phyloP scores from a whole-genome alignment of 2,888 invertebrate species.

The Omphaloscelis lunosa region DNA sequence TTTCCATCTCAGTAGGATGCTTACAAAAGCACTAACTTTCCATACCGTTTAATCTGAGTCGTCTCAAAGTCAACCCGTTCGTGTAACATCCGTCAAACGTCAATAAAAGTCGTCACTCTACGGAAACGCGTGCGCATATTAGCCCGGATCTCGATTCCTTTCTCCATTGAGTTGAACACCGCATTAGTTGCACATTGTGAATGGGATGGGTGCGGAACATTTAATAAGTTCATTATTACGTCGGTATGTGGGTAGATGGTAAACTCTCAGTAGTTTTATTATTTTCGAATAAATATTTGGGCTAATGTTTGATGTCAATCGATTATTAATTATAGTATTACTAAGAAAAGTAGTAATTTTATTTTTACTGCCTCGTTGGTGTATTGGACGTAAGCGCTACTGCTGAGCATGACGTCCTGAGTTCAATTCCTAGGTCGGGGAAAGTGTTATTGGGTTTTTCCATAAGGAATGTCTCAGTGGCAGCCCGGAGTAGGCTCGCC shows the following conservation, averaged over 20 bases:
- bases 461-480: neutral
- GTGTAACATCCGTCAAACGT: neutral
- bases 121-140: constrained; percentile 33
- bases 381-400: neutral
- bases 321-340: constrained; percentile 9
- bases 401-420: neutral
- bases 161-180: constrained; percentile 65
- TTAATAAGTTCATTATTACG: constrained; percentile 56
- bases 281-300: constrained; percentile 13
- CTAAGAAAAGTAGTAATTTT: neutral
- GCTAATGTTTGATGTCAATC: constrained; percentile 1
- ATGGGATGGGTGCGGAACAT: constrained; percentile 63
- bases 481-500: neutral
- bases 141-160: constrained; percentile 62
- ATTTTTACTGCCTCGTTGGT: neutral
- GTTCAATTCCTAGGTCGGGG: neutral
- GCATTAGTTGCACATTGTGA: constrained; percentile 62
- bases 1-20: no score
- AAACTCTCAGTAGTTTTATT: constrained; percentile 54
- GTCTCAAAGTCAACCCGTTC: no score
- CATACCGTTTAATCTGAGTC: no score
- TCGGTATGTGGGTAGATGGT: constrained; percentile 31
- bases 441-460: neutral
- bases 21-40: no score
- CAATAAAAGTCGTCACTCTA: constrained; percentile 31